Evolutionary conservation across 2,113 vertebrate genomes (phyloP), one percentile per base, ranked within the genome.

Genomic region (Herpailurus yagouaroundi): DNA sequence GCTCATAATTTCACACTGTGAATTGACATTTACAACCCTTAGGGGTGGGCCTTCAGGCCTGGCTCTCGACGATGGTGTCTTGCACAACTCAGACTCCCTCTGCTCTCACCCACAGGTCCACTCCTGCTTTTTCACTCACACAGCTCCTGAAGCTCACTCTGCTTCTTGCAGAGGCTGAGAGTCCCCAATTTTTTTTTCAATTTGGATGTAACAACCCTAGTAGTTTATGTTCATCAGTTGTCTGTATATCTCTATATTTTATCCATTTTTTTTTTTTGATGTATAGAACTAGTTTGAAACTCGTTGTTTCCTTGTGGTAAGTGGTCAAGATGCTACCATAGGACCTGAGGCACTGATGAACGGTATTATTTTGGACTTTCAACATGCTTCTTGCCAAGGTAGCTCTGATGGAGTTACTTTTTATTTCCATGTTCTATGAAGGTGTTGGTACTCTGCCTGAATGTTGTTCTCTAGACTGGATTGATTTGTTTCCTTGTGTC

Each of bases 351-450:
- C 99, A 99, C 99, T 99, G 99, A 99, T 99, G 99, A 99, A 99
- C 99, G 99, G 99, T 99, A 99, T 99, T 99, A 99, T 99, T 99
- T 99, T 99, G 99, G 99, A 99, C 99, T 99, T 99, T 99, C 98
- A 99, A 99, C 99, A 99, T 99, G 99, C 99, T 99, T 99, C 99
- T 99, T 99, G 99, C 99, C 99, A 99, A 99, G 99, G 99, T 99
- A 99, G 99, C 99, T 99, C 99, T 99, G 99, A 99, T 99, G 99
- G 99, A 98, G 98, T 99, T 99, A 98, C 98, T 99, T 98, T 99
- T 99, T 99, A 99, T 99, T 99, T 99, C 98, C 98, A 99, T 99
- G 99, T 99, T 99, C 98, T 99, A 98, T 99, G 99, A 99, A 99
- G 99, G 99, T 99, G 99, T 99, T 99, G 99, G 99, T 99, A 99